These are phyloP conservation scores for Troilus luridus DNA, from an alignment of 2,888 invertebrate genomes.

Conservation along the genomic window DNA sequence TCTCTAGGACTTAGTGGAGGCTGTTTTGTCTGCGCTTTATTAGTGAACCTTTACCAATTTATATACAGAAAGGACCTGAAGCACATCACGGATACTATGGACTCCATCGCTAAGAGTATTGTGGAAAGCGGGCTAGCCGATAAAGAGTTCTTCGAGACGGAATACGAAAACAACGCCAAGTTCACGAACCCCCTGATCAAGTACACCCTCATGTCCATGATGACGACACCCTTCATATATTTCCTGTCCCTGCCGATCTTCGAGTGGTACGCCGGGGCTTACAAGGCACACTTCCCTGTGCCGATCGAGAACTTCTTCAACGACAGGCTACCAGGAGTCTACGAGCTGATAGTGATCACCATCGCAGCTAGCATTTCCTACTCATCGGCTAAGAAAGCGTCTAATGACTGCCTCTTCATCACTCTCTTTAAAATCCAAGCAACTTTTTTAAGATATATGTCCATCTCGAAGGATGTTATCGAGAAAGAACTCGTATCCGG, in stretches of 20 bases:
- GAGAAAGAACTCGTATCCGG: neutral
- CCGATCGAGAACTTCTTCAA: neutral
- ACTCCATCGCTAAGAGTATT: neutral
- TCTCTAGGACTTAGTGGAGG: neutral
- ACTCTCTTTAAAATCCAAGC: neutral
- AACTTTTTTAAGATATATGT: neutral
- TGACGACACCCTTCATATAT: neutral
- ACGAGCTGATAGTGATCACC: neutral
- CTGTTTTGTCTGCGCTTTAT: neutral
- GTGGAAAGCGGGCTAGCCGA: neutral
- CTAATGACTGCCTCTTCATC: conserved; percentile 1
- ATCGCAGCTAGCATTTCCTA: neutral
- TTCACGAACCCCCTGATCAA: neutral
- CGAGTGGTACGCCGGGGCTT: neutral
- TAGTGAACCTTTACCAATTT: neutral
- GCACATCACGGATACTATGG: neutral
- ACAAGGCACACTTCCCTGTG: neutral
- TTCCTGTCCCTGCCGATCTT: neutral
- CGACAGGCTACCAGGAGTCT: neutral
- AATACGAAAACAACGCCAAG: neutral
- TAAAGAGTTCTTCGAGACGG: neutral
- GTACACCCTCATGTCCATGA: neutral
- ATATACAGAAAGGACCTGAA: neutral
- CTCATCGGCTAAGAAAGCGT: neutral
- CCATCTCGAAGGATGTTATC: neutral